Evolutionary conservation across 2,888 invertebrate species (phyloP).

Genomic region (Ypsolopha scabrella): DNA sequence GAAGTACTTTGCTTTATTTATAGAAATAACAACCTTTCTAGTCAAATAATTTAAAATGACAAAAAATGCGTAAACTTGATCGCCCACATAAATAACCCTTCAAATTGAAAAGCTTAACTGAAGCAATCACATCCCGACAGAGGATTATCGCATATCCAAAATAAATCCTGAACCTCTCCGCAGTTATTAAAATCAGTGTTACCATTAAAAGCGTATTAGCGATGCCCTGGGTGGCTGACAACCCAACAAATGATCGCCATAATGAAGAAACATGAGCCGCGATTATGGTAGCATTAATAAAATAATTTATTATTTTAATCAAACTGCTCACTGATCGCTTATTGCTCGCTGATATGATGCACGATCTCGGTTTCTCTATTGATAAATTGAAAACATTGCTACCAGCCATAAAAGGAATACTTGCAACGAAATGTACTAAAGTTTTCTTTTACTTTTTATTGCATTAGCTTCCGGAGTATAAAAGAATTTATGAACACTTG

Average conservation of each 20-base stretch:
- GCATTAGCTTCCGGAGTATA: conserved; percentile 4
- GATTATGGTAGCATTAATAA: conserved; percentile 39
- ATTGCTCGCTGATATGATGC: neutral
- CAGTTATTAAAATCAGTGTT: conserved; percentile 25
- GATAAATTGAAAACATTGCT: neutral
- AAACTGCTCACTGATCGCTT: conserved; percentile 15
- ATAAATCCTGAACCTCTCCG: conserved; percentile 13
- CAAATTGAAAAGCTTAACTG: conserved; percentile 9
- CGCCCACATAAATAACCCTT: neutral
- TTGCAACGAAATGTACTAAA: neutral
- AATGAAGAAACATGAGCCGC: conserved; percentile 48
- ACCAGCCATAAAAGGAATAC: neutral
- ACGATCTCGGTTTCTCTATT: conserved; percentile 5
- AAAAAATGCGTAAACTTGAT: neutral
- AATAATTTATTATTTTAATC: conserved; percentile 41
- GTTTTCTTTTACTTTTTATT: conserved; percentile 1
- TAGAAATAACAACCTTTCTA: neutral
- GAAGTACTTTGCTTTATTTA: neutral
- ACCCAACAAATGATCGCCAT: conserved; percentile 38
- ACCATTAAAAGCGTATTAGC: conserved; percentile 49
- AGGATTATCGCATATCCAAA: conserved; percentile 12
- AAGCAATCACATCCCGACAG: conserved; percentile 7
- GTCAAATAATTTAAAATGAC: neutral
- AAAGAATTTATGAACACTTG: conserved; percentile 20
- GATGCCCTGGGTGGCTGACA: conserved; percentile 39